Evolutionary conservation across 2,888 invertebrate species (phyloP).

Genomic region (Drosophila yooni): DNA sequence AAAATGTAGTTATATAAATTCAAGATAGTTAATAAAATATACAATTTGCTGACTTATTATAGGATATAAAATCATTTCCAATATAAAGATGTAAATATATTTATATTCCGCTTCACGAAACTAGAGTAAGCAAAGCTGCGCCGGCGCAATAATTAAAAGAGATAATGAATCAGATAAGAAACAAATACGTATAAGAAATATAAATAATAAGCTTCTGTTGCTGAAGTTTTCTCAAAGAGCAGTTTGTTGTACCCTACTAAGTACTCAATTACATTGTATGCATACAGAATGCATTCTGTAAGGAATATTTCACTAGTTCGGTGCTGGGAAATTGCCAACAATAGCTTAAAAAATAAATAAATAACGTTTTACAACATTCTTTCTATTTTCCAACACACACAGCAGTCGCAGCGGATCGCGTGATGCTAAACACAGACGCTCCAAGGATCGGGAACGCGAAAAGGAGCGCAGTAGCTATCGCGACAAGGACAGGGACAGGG

Average conservation of each 20-base stretch:
- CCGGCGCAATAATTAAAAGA: neutral
- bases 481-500: conserved; percentile 34
- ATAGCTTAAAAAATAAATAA: neutral
- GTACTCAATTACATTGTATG: neutral
- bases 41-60: neutral
- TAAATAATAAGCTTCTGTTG: no score
- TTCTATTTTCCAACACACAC: conserved; percentile 30
- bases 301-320: neutral
- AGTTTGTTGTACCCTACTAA: neutral
- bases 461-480: conserved; percentile 61
- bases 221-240: neutral
- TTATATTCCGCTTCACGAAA: neutral
- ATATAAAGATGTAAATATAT: neutral
- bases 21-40: neutral
- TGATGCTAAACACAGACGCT: conserved; percentile 68
- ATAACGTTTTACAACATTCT: neutral
- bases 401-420: conserved; percentile 81
- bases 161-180: neutral
- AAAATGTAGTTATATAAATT: no score
- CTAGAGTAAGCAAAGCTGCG: neutral
- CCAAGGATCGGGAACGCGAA: conserved; percentile 74
- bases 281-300: neutral
- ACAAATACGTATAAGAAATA: neutral
- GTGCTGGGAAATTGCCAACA: neutral
- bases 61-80: neutral